Conservation (phyloP, 2,888 invertebrate species). For the Prenolepis imparis region DNA sequence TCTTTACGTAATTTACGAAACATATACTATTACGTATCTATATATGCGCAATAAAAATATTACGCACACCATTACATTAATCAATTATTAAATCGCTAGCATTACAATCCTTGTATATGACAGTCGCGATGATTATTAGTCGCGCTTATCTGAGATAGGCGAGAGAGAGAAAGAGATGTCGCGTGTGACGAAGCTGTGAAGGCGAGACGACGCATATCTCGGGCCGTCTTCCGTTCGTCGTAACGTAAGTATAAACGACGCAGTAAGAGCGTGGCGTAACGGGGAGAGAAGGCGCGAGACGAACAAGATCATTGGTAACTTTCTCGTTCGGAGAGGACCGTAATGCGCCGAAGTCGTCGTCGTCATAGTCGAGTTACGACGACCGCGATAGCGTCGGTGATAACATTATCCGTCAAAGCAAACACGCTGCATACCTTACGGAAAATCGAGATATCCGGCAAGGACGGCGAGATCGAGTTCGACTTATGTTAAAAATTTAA, state of each 20-base stretch:
- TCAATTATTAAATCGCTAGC: slow-evolving; percentile 8
- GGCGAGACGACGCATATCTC: slow-evolving; percentile 4
- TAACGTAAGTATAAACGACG: slow-evolving; percentile 22
- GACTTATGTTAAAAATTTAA: slow-evolving; percentile 69
- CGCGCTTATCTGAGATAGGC: slow-evolving; percentile 31
- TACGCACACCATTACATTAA: not conserved
- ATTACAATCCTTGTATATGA: not conserved
- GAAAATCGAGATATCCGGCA: slow-evolving; percentile 69
- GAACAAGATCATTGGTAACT: slow-evolving; percentile 37
- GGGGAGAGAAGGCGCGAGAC: slow-evolving; percentile 12
- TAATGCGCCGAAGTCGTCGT: slow-evolving; percentile 56
- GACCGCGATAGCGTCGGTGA: slow-evolving; percentile 40
- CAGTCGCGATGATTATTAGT: slow-evolving; percentile 21
- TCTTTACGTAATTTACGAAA: too few relatives aligned
- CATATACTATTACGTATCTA: not conserved
- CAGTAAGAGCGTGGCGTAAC: slow-evolving; percentile 29
- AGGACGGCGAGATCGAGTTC: slow-evolving; percentile 61
- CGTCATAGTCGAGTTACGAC: slow-evolving; percentile 67
- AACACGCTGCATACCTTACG: slow-evolving; percentile 57
- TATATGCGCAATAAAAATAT: not conserved
- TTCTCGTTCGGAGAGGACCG: slow-evolving; percentile 40
- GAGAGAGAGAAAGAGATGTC: not conserved
- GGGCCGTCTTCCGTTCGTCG: slow-evolving; percentile 30
- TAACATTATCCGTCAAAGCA: slow-evolving; percentile 66
- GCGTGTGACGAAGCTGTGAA: slow-evolving; percentile 15